Conservation (phyloP, 2,888 invertebrate species). For the Vesta saturnalis region DNA sequence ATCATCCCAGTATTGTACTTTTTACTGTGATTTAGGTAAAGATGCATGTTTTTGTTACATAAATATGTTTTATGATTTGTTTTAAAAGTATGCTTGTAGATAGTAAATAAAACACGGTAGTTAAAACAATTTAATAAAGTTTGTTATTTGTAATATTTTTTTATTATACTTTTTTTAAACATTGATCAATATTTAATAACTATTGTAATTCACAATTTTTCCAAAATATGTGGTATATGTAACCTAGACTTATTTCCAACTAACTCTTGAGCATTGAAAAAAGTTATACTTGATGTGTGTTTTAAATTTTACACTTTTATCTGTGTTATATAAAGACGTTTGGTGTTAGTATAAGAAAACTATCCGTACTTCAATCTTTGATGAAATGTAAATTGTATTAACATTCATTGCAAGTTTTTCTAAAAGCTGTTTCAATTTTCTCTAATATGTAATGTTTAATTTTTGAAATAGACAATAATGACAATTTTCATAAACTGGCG, state of each 20-base stretch:
- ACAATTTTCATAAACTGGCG: neutral
- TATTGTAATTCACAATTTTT: constrained; percentile 24
- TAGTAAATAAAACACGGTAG: constrained; percentile 2
- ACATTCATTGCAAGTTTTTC: neutral
- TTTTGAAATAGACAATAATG: constrained; percentile 12
- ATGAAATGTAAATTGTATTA: neutral
- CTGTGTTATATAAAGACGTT: constrained; percentile 38
- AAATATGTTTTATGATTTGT: constrained; percentile 22
- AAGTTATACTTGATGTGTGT: constrained; percentile 35
- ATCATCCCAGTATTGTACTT: constrained; percentile 30
- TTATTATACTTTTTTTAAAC: neutral
- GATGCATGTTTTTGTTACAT: constrained; percentile 16
- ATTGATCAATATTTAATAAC: neutral
- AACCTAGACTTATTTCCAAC: constrained; percentile 28
- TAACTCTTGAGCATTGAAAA: constrained; percentile 29
- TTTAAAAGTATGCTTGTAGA: constrained; percentile 21
- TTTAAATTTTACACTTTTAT: constrained; percentile 38
- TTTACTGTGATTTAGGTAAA: constrained; percentile 32
- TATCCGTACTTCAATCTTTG: constrained; percentile 9
- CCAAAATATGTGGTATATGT: constrained; percentile 27
- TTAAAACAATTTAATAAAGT: neutral
- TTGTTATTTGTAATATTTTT: constrained; percentile 1
- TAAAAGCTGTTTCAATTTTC: neutral
- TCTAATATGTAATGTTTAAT: neutral
- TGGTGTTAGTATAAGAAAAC: constrained; percentile 31